Evolutionary conservation across 2,888 invertebrate species (phyloP), one percentile per base, ranked within the genome.

Genomic region (Hirtodrosophila cameraria): DNA sequence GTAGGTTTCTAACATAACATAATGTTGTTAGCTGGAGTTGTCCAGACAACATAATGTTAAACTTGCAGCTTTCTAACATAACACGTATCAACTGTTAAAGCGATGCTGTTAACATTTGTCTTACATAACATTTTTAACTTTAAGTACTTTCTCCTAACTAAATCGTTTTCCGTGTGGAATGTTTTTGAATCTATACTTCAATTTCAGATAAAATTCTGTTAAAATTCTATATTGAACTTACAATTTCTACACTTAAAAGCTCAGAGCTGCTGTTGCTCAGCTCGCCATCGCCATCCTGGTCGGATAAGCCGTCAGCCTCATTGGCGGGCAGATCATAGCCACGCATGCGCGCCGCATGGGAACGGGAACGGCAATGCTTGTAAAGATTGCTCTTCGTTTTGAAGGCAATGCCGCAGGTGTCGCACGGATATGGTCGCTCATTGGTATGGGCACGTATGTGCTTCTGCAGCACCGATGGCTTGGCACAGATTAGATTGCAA

Each of bases 391-490:
- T 97, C 90, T 96, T 96, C 15, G 97, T 97, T 91, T 97, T 97
- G 92, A 97, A 97, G 83, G 97, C 96, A 91, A 97, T 96, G 74
- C 96, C 96, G 91, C 97, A 97, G 74, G 95, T 94, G 84, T 93
- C 92, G 92, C 97, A 97, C 20, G 97, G 97, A 92, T 95, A 97
- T 57, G 97, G 97, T 83, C 97, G 93, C 91, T 97, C 97, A 90
- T 97, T 97, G 38, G 97, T 97, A 91, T 97, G 97, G 63, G 97
- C 96, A 88, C 97, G 94, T 90, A 97, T 96, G 92, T 97, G 97
- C 92, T 97, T 97, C 91, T 97, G 95, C 70, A 97, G 93, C 73
- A 97, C 97, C 90, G 97, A 97, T 59, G 97, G 97, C 91, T 97
- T 97, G 85, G 97, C 95, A 92, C 97, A 97, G 73, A 94, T 94